Evolutionary conservation across 2,113 vertebrate genomes (phyloP).

Genomic region (Eptesicus fuscus): DNA sequence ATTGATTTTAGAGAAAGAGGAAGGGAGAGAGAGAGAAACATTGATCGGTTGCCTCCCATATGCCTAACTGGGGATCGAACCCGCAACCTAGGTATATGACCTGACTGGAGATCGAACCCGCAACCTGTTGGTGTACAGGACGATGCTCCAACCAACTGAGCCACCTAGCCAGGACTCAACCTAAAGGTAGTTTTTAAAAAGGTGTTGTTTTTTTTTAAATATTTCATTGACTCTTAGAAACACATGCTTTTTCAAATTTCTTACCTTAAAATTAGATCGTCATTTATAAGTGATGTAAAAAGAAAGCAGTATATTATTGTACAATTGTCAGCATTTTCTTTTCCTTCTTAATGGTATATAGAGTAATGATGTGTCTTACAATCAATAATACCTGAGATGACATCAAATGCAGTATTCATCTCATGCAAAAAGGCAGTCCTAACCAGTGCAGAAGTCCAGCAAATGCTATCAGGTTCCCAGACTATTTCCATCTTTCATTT

Average conservation of each 20-base stretch:
- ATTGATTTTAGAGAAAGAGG: no score
- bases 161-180: no score
- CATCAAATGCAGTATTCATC: neutral
- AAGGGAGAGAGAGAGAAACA: no score
- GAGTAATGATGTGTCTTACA: neutral
- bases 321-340: neutral
- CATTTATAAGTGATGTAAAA: neutral
- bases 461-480: neutral
- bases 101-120: no score
- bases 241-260: neutral
- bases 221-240: slow-evolving; percentile 4
- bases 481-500: neutral
- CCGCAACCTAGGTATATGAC: no score
- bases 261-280: neutral
- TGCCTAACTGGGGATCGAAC: no score
- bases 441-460: neutral
- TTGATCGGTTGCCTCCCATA: no score
- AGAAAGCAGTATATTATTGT: neutral
- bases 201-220: neutral
- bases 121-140: no score
- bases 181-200: neutral
- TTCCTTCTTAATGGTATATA: neutral
- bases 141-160: no score
- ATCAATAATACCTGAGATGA: neutral
- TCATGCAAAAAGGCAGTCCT: neutral